Percentiles rank a stretch among this genome's conserved stretches.
Conservation (phyloP, 1,140 invertebrate genomes). For the Melanaphis sacchari region DNA sequence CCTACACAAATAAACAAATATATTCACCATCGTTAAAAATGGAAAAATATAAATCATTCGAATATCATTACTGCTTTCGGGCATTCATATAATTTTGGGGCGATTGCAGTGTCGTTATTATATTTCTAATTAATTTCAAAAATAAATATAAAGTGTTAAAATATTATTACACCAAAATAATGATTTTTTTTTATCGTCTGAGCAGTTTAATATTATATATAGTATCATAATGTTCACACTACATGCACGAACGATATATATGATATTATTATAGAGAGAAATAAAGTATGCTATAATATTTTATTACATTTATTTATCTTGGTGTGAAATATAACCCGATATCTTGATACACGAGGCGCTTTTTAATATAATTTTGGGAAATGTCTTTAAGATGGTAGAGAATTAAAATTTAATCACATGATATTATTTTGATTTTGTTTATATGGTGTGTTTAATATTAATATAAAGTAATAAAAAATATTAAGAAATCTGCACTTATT, state of each 20-base stretch:
- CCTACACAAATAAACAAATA: background rate
- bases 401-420: background rate
- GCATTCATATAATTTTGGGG: background rate
- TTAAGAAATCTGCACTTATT: background rate
- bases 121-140: background rate
- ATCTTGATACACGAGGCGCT: background rate
- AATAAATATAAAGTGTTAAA: background rate
- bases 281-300: background rate
- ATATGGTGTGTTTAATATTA: background rate
- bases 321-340: background rate
- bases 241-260: background rate
- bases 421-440: background rate
- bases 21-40: background rate
- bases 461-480: background rate
- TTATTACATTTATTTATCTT: conserved; percentile 6
- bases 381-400: background rate
- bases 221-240: background rate
- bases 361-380: background rate
- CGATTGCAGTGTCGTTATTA: background rate
- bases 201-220: background rate
- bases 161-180: background rate
- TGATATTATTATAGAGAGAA: background rate
- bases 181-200: background rate
- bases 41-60: background rate
- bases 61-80: background rate